Evolutionary conservation across 2,888 invertebrate species (phyloP), one percentile per base, ranked within the genome.

Genomic region (Cyclophora punctaria): DNA sequence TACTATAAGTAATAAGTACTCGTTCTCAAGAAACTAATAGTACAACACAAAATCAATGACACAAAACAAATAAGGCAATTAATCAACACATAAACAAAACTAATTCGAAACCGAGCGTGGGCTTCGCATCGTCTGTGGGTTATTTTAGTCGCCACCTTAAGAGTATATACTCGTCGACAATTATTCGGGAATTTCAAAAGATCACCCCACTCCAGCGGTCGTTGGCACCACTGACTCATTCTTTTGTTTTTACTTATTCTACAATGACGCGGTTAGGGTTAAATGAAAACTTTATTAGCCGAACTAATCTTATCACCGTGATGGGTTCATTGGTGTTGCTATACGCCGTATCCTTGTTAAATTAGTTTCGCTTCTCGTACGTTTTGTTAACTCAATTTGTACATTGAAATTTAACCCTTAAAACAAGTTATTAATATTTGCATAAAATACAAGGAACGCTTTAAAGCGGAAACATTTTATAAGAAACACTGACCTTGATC

Each of bases 121-220:
- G 82, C 78, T 76, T 75, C 69, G 60, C 67, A 57, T 67, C 73
- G 75, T 74, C 71, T 76, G 73, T 60, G 66, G 67, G 80, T 80
- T 86, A 86, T 87, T 86, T 85, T 80, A 71, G 85, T 84, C 81
- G 72, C 73, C 78, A 82, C 78, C 81, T 81, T 44, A 20, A 1
- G 20, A 20, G 20, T 20, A 37, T 44, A 44, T 44, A 78, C 77
- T 72, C 75, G 79, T 80, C 83, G 81, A 83, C 84, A 85, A 86
- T 86, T 84, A 85, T 85, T 85, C 75, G 84, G 85, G 84, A 85
- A 85, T 86, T 82, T 85, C 78, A 75, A 80, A 82, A 85, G 85
- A 87, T 86, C 86, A 86, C 86, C 86, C 84, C 74, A 79, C 77
- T 78, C 65, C 37, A 63, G 66, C 71, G 73, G 83, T 86, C 86